Evolutionary conservation across 1,140 invertebrate genomes (phyloP), one percentile per base, ranked within the genome.

Genomic region (Leptinotarsa texana): DNA sequence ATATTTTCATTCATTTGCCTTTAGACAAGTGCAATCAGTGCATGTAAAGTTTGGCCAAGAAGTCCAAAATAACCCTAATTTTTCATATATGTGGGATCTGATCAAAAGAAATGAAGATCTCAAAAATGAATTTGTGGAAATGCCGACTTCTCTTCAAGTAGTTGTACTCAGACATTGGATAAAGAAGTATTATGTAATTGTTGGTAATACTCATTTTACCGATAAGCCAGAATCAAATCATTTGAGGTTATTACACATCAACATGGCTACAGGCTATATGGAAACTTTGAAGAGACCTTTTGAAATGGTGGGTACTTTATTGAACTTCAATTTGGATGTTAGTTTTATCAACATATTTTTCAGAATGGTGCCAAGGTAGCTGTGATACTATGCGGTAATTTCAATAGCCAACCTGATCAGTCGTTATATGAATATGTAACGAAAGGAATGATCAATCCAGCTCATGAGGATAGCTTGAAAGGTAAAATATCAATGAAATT

Each of bases 201-300:
- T 96, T 69, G 95, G 91, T 24, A 97, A 96, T 82, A 97, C 95
- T 1, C 97, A 98, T 88, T 88, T 98, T 18, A 98, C 95, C 85
- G 98, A 96, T 83, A 93, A 95, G 83, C 94, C 95, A 3, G 90
- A 94, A 84, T 93, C 95, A 8, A 92, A 95, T 87, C 93, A 97
- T 82, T 93, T 98, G 79, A 86, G 97, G 78, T 85, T 98, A 3
- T 83, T 98, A 48, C 93, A 95, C 88, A 90, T 88, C 57, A 92
- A 89, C 63, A 90, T 92, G 79, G 80, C 87, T 13, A 87, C 92
- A 57, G 85, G 83, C 21, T 92, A 89, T 85, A 82, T 93, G 8
- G 33, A 42, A 42, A 11, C 8, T 42, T 42, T 42, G 33, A 42
- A 42, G 33, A 89, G 83, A 89, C 91, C 84, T 72, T 42, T 74